Evolutionary conservation across 2,113 vertebrate genomes (phyloP), one percentile per base, ranked within the genome.

Genomic region (Mus spicilegus): DNA sequence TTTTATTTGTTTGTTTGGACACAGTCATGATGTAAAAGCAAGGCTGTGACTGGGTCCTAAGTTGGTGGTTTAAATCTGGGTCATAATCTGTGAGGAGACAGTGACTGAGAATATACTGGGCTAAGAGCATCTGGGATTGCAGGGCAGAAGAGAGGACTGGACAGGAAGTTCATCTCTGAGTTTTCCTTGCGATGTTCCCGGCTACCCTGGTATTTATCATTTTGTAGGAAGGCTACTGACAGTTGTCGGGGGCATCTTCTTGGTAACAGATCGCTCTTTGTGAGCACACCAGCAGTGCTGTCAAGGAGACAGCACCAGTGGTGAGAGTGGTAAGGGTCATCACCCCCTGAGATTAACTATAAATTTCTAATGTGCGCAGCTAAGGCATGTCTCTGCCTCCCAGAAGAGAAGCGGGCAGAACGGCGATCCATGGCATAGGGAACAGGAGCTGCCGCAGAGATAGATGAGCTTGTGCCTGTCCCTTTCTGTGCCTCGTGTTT

Each of bases 381-480:
- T 42, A 70, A 88, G 82, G 70, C 11, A 20, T 3, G 36, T 93
- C 92, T 95, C 89, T 11, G 10, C 94, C 85, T 90, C 75, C 46
- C 88, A 54, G 92, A 96, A 95, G 96, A 87, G 87, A 90, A 54
- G 49, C 46, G 10, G 81, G 12, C 22, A 22, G 87, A 96, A 97
- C 46, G 78, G 96, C 3, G 87, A 94, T 33, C 73, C 95, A 24
- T 90, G 81, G 97, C 75, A 82, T 30, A 75, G 70, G 85, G 80
- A 91, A 92, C 65, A 22, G 42, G 88, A 11, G 93, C 78, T 33
- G n/a, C 98, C 96, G 63, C 87, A 51, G 42, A 84, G 96, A 61
- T 97, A 93, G 98, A 96, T 89, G 97, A 98, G 97, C 96, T 97
- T 20, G 92, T 42, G 16, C 81, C 67, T 94, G 96, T 96, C 94